Evolutionary conservation across 2,797 vertebrate genomes (phyloP), one percentile per base, ranked within the genome.

Genomic region (Craterocephalus amniculus): DNA sequence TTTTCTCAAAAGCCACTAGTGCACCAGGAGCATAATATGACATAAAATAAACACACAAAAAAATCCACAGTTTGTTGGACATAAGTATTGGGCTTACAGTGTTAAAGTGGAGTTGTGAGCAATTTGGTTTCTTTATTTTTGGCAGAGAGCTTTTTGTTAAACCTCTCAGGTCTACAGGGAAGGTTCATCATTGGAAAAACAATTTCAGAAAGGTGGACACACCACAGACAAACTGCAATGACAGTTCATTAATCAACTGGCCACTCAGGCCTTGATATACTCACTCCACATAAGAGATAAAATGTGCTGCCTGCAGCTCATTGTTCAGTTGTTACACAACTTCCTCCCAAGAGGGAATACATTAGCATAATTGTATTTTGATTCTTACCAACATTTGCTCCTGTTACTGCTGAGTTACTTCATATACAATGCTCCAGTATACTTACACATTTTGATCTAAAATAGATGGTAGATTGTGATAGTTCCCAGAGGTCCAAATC

Each of bases 71-170:
- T 36, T 43, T 43, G 18, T 43, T 43, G 40, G 6, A 43, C 4
- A 43, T 4, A 43, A 4, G 16, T 7, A 43, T 1, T 43, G 18
- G 40, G 16, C 4, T 43, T 22, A 10, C 9, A 27, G 49, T 26
- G 26, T n/a, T n/a, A n/a, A n/a, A n/a, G n/a, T 26, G 49, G 3
- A 51, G 49, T 27, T 27, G 24, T 14, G 49, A 22, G n/a, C n/a
- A 26, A 27, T 27, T 52, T 52, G 12, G 14, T 48, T 55, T 76
- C 72, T 76, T 51, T 16, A 5, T 32, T 67, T 79, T 68, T 69
- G 54, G 61, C 58, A 67, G 58, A 38, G 61, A 66, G 73, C 55
- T 69, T 63, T 78, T 67, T 79, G 67, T 70, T 32, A 80, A 78
- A 58, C 1, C 60, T 60, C 27, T n/a, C 29, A 10, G 62, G 12